Base-by-base conservation (phyloP, 2,797 vertebrate genomes). In the Diplodus puntazzo region DNA sequence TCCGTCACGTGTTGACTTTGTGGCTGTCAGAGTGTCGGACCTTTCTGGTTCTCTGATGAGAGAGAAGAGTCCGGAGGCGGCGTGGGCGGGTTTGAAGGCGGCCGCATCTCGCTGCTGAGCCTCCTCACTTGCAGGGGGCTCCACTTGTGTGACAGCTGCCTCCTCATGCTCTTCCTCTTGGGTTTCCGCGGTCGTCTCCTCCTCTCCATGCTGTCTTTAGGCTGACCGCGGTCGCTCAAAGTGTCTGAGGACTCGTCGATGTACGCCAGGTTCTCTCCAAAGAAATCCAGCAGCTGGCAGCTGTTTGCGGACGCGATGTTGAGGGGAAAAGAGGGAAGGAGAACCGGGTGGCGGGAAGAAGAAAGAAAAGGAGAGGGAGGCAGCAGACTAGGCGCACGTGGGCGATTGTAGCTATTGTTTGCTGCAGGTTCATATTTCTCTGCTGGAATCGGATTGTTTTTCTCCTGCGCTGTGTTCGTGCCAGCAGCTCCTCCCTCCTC, bases 161-260 rank as follows among this genome's bases (percentile, higher is more conserved):
- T 93, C 84, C 81, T 93, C 62, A 95, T 92, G 87, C 90, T 93
- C 87, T 73, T 94, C 79, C 88, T 92, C 72, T 95, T 94, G 69
- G 93, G 92, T 73, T 94, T 96, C 34, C 91, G 86, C 0, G 92
- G 90, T 5, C 88, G 81, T 16, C 85, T 92, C 59, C 30, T 88
- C 69, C 12, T 88, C n/a, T 89, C 90, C 55, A 89, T 82, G 1
- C 60, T 80, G 0, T 60, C 82, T 18, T 79, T 81, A 0, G 88
- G 66, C 79, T 91, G 92, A 34, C 73, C 80, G 18, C 79, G 92
- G 66, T 97, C 96, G 6, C 97, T 98, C 81, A 96, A 92, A 0
- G 96, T 93, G 82, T 97, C 97, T 0, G 97, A 98, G 10, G 97
- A 97, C 94, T 97, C 97, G 1, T 98, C 97, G 1, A 98, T 98